Percentiles rank a stretch among this genome's conserved stretches.
Evolutionary conservation across 2,797 vertebrate genomes (phyloP).

Genomic region (Gastrophryne carolinensis): DNA sequence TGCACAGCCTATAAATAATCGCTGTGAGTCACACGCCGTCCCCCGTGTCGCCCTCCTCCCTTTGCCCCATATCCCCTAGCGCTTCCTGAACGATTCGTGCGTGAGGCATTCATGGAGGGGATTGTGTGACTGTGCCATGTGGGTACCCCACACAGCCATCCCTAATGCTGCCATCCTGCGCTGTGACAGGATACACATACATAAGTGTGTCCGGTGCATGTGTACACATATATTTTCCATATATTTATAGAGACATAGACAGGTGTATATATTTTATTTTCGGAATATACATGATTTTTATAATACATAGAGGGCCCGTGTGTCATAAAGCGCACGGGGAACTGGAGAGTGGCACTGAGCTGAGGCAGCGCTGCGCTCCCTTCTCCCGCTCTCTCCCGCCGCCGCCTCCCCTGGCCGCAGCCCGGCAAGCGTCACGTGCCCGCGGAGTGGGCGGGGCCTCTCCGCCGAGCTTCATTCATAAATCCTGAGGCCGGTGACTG

Average conservation of each 20-base stretch:
- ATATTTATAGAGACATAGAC: too few relatives aligned
- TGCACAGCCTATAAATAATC: slow-evolving; percentile 45
- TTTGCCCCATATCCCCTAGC: background rate
- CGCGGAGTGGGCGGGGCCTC: background rate
- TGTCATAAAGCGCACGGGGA: too few relatives aligned
- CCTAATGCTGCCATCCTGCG: too few relatives aligned
- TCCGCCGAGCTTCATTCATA: slow-evolving; percentile 48
- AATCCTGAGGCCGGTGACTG: slow-evolving; percentile 50
- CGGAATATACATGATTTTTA: too few relatives aligned
- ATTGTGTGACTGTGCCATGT: too few relatives aligned
- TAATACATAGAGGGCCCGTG: too few relatives aligned
- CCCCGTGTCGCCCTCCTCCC: slow-evolving; percentile 6
- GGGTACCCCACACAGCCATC: too few relatives aligned
- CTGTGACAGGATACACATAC: too few relatives aligned
- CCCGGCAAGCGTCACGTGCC: slow-evolving; percentile 25
- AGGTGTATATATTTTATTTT: too few relatives aligned
- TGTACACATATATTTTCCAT: too few relatives aligned
- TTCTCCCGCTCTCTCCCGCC: background rate
- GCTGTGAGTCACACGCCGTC: slow-evolving; percentile 31
- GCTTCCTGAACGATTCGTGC: background rate
- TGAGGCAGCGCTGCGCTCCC: background rate
- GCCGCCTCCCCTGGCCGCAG: background rate
- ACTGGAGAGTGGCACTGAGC: too few relatives aligned
- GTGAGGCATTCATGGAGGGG: background rate
- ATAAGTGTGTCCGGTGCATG: too few relatives aligned